phyloP scores from a whole-genome alignment of 2,888 invertebrate genomes.

The Liodrosophila aerea region DNA sequence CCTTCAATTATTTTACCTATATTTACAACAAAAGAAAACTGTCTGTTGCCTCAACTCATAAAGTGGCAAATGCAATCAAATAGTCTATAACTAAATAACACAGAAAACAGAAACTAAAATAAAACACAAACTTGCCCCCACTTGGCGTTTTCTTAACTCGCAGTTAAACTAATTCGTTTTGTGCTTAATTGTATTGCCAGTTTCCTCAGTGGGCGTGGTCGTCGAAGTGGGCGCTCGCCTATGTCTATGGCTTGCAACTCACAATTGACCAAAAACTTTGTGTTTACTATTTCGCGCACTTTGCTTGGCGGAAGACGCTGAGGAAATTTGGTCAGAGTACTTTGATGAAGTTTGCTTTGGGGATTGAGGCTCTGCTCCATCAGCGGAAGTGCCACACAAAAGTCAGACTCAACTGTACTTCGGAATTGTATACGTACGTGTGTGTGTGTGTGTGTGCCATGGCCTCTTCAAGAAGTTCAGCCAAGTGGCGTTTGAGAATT shows the following conservation, averaged over 20 bases:
- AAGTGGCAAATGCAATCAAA: no score
- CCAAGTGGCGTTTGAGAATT: slow-evolving; percentile 56
- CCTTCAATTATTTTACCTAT: no score
- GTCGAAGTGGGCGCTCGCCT: no score
- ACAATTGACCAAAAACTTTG: slow-evolving; percentile 65
- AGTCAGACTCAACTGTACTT: slow-evolving; percentile 32
- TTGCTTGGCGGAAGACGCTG: slow-evolving; percentile 34
- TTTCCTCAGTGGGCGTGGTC: slow-evolving; percentile 26
- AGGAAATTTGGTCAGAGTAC: slow-evolving; percentile 62
- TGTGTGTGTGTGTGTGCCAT: no score
- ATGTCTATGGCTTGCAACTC: slow-evolving; percentile 43
- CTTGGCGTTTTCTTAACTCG: neutral
- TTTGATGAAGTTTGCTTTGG: slow-evolving; percentile 56
- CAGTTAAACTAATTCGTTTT: slow-evolving; percentile 45
- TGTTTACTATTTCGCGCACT: slow-evolving; percentile 49
- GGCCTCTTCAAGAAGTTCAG: slow-evolving; percentile 14
- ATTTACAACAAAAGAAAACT: neutral
- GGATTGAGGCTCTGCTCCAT: slow-evolving; percentile 3
- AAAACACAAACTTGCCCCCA: neutral
- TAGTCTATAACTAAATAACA: neutral
- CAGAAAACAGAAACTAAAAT: slow-evolving; percentile 17
- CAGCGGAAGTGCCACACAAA: slow-evolving; percentile 45
- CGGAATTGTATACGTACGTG: no score
- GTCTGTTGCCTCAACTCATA: no score
- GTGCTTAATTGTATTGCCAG: slow-evolving; percentile 54